Base-by-base conservation (phyloP, 2,888 invertebrate species). In the Cepaea hortensis region DNA sequence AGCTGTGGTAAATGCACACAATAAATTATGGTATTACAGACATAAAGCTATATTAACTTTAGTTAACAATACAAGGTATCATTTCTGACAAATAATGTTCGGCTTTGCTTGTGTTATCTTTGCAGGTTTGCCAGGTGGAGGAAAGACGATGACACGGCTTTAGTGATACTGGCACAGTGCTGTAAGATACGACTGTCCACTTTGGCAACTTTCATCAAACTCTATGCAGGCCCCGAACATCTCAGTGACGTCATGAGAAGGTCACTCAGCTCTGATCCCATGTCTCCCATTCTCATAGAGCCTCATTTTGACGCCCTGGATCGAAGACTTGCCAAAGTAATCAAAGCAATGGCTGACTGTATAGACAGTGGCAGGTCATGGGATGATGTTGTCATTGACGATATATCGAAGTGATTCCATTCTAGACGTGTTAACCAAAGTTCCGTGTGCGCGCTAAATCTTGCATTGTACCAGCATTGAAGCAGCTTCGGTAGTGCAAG, bases 91-190 rank as follows among this genome's bases (percentile, higher is more conserved):
- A 35, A 35, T 35, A 35, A 35, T 35, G 35, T 35, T 35, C 35
- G 35, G 35, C 35, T 35, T 35, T 35, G 35, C 35, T 35, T 35
- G 35, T 35, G 35, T 35, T 35, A 35, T 35, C 35, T 35, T 23
- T 65, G 20, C 80, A 85, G 87, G 48, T 85, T 84, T 70, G 76
- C 68, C 6, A 87, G 46, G 23, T 6, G 81, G 1, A 77, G 62
- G 15, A 77, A 83, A n/a, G 85, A 87, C 73, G 55, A 35, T 18
- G 35, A 83, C 6, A 83, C 87, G 6, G 99, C 99, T 92, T 95
- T 99, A 89, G 98, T 98, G 13, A 99, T 99, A 0, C 95, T 99
- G 83, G 95, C 97, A 90, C 99, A 99, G 95, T 99, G 99, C 95
- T 99, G 99, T 94, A 95, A 97, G 91, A 96, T 99, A 85, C 95